phyloP scores from a whole-genome alignment of 2,888 invertebrate species.

The Zele albiditarsus region DNA sequence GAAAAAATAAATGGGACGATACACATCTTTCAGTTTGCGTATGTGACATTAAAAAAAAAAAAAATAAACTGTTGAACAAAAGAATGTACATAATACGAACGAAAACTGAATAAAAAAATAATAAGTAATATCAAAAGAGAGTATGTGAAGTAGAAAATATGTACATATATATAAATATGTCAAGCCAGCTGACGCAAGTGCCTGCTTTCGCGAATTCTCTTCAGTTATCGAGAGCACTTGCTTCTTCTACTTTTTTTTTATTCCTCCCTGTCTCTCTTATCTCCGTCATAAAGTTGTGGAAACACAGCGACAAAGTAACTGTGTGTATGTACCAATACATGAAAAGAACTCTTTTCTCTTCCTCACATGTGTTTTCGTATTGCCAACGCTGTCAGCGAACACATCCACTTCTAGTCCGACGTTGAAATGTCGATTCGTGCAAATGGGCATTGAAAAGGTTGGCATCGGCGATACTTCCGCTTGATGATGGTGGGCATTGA shows the following conservation, averaged over 20 bases:
- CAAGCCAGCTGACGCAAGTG: conserved; percentile 33
- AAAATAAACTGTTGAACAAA: too few species aligned
- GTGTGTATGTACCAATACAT: not conserved
- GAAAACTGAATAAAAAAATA: not conserved
- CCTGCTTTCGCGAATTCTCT: conserved; percentile 16
- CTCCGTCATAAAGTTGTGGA: conserved; percentile 44
- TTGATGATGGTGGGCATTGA: not conserved
- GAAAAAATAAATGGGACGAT: too few species aligned
- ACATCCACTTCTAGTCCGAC: not conserved
- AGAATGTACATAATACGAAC: not conserved
- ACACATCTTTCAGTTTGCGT: too few species aligned
- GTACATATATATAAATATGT: conserved; percentile 22
- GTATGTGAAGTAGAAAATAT: not conserved
- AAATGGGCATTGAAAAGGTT: conserved; percentile 35
- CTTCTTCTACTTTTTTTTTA: conserved; percentile 10
- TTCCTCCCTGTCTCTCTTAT: conserved; percentile 6
- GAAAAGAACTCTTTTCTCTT: conserved; percentile 18
- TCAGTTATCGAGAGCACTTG: conserved; percentile 29
- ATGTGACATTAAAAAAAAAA: too few species aligned
- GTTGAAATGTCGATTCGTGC: conserved; percentile 24
- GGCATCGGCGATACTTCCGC: conserved; percentile 4
- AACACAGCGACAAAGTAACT: conserved; percentile 30
- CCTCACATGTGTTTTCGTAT: not conserved
- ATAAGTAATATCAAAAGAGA: conserved; percentile 20
- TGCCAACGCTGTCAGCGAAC: not conserved